Base-by-base conservation (phyloP, 2,888 invertebrate species). In the Chrysotoxum bicinctum region DNA sequence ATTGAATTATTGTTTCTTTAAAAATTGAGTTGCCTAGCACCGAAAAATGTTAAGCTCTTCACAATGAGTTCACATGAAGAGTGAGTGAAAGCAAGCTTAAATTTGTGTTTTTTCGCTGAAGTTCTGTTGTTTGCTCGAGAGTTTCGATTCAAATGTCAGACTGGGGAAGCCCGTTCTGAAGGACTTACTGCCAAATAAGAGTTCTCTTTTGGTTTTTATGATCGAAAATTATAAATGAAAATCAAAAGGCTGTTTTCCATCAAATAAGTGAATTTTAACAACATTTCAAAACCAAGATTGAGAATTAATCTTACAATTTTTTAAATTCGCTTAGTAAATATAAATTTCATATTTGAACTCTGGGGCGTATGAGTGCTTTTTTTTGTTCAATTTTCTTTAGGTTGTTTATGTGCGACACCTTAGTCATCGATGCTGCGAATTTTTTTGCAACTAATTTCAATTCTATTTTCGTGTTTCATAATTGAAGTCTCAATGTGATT, bases 1-100 rank as follows among this genome's bases (percentile, higher is more conserved):
- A 66, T 45, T 30, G 30, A 32, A 32, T 64, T 45, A 32, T 45
- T 45, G 23, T 45, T 43, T 45, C 64, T 43, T 64, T 16, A 14
- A 37, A 23, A 48, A 40, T 45, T 68, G 48, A 48, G 35, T 50
- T 37, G 14, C 3, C 35, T 37, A 0, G 0, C 19, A 16, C 16
- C 30, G 9, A 54, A 54, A 54, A 54, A 12, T 30, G 16, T 30
- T 16, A 54, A 54, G 30, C 54, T 30, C 30, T 54, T 10, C 10
- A 16, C 5, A 30, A 16, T 54, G 30, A 16, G 0, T n/a, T 14
- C 14, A n/a, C n/a, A 32, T 54, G 30, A 30, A 30, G 16, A 54
- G 16, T 54, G 54, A 54, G 30, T 30, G 10, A 54, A 16, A 5
- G 16, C 10, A 30, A 10, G 6, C 12, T 32, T 54, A 3, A 50